Evolutionary conservation across 2,113 vertebrate genomes (phyloP).

Genomic region (Muscicapa adusta): DNA sequence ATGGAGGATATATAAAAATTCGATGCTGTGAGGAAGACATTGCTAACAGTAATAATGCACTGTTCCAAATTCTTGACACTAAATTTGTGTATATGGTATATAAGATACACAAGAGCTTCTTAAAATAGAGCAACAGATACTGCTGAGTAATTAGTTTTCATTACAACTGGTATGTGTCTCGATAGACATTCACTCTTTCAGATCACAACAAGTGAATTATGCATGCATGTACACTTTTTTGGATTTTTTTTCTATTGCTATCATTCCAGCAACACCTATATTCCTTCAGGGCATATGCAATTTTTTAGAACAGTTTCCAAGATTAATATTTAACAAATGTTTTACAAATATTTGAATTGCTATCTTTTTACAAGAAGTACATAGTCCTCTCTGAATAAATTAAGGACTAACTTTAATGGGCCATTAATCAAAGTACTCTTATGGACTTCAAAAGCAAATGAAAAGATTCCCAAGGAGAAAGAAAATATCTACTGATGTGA

Average conservation of each 20-base stretch:
- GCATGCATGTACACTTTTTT: accelerated
- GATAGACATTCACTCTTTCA: neutral
- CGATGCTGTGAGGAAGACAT: neutral
- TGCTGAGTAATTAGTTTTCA: neutral
- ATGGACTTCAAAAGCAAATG: neutral
- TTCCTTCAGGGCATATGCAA: neutral
- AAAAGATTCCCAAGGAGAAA: neutral
- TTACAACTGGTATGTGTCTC: neutral
- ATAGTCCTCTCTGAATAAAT: neutral
- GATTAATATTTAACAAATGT: neutral
- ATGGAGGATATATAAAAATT: neutral
- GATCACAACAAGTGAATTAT: neutral
- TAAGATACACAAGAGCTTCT: neutral
- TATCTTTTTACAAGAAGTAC: neutral
- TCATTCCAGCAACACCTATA: neutral
- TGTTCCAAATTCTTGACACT: neutral
- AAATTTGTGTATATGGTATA: neutral
- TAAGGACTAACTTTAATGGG: neutral
- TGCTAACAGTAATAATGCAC: neutral
- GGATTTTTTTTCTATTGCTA: neutral
- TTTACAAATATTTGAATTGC: conserved; percentile 1
- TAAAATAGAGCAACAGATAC: neutral
- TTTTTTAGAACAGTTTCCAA: neutral
- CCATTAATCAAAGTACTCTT: neutral
- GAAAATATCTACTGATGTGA: neutral